These are phyloP conservation scores for Acanthiza pusilla DNA, from an alignment of 2,797 vertebrate species.

Conservation along the genomic window DNA sequence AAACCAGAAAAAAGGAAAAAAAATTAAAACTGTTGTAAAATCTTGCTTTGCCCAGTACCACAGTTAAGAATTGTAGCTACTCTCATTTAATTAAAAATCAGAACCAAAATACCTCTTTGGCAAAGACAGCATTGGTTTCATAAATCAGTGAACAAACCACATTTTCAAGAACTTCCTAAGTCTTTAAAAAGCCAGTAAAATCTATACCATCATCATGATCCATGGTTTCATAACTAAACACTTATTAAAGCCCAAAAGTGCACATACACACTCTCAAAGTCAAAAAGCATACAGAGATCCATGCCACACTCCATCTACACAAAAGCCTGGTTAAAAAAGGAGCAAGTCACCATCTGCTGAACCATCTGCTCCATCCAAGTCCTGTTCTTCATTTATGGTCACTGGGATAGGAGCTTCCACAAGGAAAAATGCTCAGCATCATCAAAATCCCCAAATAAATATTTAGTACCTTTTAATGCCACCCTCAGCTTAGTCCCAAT, in stretches of 20 bases:
- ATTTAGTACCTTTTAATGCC: constrained; percentile 49
- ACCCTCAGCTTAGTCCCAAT: not conserved
- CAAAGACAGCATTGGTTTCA: not conserved
- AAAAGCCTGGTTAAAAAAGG: constrained; percentile 70
- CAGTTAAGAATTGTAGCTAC: not conserved
- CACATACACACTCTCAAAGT: constrained; percentile 42
- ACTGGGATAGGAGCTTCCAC: constrained; percentile 47
- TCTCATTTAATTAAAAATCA: not conserved
- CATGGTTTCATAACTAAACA: constrained; percentile 8
- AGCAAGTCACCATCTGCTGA: constrained; percentile 73
- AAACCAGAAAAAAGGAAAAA: not conserved
- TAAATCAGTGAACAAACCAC: not conserved
- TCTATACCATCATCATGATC: not conserved
- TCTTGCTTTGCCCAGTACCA: not conserved
- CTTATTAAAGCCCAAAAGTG: constrained; percentile 37
- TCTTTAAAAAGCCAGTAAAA: not conserved
- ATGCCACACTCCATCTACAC: constrained; percentile 56
- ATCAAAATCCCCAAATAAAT: constrained; percentile 61
- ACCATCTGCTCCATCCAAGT: constrained; percentile 68
- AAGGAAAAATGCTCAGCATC: constrained; percentile 15
- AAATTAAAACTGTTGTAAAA: not conserved
- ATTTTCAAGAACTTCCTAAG: not conserved
- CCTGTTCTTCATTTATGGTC: constrained; percentile 60
- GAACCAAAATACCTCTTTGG: not conserved
- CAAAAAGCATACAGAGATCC: constrained; percentile 59